Evolutionary conservation across 1,140 invertebrate genomes (phyloP).

Genomic region (Microplitis demolitor): DNA sequence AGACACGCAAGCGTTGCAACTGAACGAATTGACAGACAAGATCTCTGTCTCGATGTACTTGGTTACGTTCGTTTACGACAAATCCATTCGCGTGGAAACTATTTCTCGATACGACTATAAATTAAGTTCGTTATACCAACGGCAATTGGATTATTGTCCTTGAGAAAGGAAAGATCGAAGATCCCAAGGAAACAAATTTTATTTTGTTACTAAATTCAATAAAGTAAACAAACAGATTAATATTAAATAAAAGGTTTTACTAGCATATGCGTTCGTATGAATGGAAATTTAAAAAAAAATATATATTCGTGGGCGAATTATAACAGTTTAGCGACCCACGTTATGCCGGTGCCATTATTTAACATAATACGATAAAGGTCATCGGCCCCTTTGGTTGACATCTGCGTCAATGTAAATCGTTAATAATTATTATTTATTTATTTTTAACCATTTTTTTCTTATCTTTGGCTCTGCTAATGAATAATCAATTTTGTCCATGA

Average conservation of each 20-base stretch:
- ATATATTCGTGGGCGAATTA: slow-evolving; percentile 44
- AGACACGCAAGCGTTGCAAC: slow-evolving; percentile 11
- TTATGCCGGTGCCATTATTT: slow-evolving; percentile 43
- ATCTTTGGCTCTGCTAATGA: background rate
- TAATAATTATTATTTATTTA: background rate
- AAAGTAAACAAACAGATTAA: background rate
- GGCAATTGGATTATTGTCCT: too few relatives aligned
- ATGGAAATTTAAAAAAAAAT: background rate
- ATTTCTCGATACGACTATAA: background rate
- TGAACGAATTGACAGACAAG: slow-evolving; percentile 3
- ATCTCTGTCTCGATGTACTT: background rate
- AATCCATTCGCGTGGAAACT: background rate
- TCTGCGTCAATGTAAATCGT: background rate
- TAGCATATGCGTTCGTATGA: background rate
- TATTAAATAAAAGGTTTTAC: background rate
- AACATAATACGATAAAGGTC: slow-evolving; percentile 44
- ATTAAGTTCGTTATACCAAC: background rate
- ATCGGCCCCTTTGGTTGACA: slow-evolving; percentile 25
- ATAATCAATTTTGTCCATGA: background rate
- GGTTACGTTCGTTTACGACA: background rate
- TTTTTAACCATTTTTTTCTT: background rate
- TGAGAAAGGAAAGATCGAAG: too few relatives aligned
- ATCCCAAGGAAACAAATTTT: too few relatives aligned
- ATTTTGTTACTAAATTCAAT: background rate
- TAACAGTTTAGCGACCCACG: slow-evolving; percentile 48